phyloP scores from a whole-genome alignment of 2,888 invertebrate species.

The Ophion obscuratus region DNA sequence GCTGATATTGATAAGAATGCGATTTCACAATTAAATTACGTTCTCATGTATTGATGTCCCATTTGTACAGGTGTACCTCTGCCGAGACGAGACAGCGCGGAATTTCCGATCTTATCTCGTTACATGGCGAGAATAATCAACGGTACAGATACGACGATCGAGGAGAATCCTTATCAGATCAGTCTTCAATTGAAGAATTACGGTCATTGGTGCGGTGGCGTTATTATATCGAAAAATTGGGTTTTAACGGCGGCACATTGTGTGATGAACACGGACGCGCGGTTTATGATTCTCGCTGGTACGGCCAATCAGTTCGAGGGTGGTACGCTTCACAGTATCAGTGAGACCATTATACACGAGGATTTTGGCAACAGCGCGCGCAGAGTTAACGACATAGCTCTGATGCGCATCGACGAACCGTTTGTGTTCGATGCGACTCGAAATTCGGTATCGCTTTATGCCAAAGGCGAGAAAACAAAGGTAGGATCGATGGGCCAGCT shows the following conservation, averaged over 20 bases:
- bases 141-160: constrained; percentile 82
- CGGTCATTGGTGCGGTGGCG: constrained; percentile 86
- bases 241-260: constrained; percentile 87
- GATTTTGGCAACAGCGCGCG: neutral
- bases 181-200: constrained; percentile 74
- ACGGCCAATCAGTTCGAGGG: constrained; percentile 74
- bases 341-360: constrained; percentile 52
- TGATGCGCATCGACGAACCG: constrained; percentile 84
- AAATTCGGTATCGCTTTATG: constrained; percentile 83
- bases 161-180: constrained; percentile 84
- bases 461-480: constrained; percentile 72
- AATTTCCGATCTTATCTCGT: neutral
- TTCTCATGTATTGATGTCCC: neutral
- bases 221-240: constrained; percentile 84
- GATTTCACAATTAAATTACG: neutral
- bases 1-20: neutral
- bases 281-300: constrained; percentile 85
- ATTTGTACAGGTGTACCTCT: constrained; percentile 15
- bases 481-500: constrained; percentile 67
- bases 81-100: neutral
- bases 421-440: constrained; percentile 84
- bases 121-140: constrained; percentile 26
- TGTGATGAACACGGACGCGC: constrained; percentile 69
- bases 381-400: constrained; percentile 84
- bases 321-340: constrained; percentile 58